Evolutionary conservation across 1,140 invertebrate genomes (phyloP).

Genomic region (Mactra quadrangularis): DNA sequence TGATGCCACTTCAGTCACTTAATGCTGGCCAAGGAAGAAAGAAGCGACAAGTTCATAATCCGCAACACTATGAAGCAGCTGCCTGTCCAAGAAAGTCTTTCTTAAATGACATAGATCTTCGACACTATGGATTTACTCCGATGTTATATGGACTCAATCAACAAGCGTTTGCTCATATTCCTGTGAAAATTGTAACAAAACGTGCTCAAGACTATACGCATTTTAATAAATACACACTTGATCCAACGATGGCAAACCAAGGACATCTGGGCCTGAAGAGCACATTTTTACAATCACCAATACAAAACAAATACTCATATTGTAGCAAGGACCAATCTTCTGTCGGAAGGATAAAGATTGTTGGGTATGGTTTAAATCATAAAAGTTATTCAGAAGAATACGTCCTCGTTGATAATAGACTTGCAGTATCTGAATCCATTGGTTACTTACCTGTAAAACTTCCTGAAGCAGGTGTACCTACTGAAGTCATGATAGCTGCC

Average conservation of each 20-base stretch:
- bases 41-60: neutral
- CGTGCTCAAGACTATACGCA: slow-evolving; percentile 66
- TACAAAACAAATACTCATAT: slow-evolving; percentile 49
- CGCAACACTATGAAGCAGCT: neutral
- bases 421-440: slow-evolving; percentile 71
- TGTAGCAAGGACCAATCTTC: slow-evolving; percentile 54
- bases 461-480: slow-evolving; percentile 41
- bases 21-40: too few relatives aligned
- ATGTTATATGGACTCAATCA: neutral
- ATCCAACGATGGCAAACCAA: slow-evolving; percentile 54
- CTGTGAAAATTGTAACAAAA: slow-evolving; percentile 72
- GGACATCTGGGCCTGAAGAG: slow-evolving; percentile 55
- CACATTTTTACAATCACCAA: slow-evolving; percentile 31
- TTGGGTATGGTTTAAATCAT: slow-evolving; percentile 74
- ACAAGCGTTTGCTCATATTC: slow-evolving; percentile 66
- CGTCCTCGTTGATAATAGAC: slow-evolving; percentile 73
- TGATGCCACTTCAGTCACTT: neutral
- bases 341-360: slow-evolving; percentile 71
- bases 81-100: slow-evolving; percentile 18
- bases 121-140: neutral
- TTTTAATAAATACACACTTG: slow-evolving; percentile 70
- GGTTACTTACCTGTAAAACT: slow-evolving; percentile 71
- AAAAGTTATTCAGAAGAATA: slow-evolving; percentile 73
- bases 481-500: slow-evolving; percentile 62
- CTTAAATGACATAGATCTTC: slow-evolving; percentile 24